Percentiles rank a stretch among this genome's conserved stretches.
phyloP scores from a whole-genome alignment of 2,797 vertebrate species.

The Pampus argenteus region DNA sequence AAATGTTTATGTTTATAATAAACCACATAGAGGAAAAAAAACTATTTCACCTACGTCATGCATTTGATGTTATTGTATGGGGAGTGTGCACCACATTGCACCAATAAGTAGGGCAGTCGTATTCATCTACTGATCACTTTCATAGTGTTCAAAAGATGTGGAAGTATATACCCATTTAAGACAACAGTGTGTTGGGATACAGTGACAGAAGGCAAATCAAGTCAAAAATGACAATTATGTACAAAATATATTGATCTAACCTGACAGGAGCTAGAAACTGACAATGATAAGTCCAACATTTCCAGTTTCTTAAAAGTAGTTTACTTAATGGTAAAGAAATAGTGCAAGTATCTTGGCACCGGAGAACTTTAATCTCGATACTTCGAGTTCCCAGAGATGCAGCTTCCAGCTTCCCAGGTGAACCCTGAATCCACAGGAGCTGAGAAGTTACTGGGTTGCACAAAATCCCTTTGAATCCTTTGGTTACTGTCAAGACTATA shows the following conservation, averaged over 20 bases:
- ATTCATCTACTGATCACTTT: constrained; percentile 28
- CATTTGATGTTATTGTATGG: constrained; percentile 42
- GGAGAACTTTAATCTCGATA: constrained; percentile 38
- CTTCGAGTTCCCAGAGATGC: constrained; percentile 46
- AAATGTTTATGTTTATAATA: constrained; percentile 55
- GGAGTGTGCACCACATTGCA: constrained; percentile 32
- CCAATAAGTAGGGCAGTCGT: constrained; percentile 42
- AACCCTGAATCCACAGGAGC: constrained; percentile 32
- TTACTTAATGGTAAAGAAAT: constrained; percentile 39
- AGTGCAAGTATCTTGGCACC: constrained; percentile 52
- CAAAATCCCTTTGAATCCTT: constrained; percentile 62
- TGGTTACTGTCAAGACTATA: constrained; percentile 37
- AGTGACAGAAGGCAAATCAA: constrained; percentile 43
- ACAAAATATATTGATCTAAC: constrained; percentile 49
- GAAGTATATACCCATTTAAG: constrained; percentile 45
- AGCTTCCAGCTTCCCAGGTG: constrained; percentile 32
- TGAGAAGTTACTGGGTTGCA: constrained; percentile 18
- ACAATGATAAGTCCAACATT: constrained; percentile 28
- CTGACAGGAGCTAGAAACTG: constrained; percentile 41
- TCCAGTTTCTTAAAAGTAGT: constrained; percentile 29
- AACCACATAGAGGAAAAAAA: constrained; percentile 35
- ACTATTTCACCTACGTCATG: constrained; percentile 56
- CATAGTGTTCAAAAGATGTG: constrained; percentile 18
- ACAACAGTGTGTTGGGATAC: constrained; percentile 60
- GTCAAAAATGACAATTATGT: constrained; percentile 56